A percentile compares a stretch with the other conserved stretches of the same genome.
Evolutionary conservation across 92 coral and sea anemone genomes (phyloP).

Genomic region (Actinostola sp.): DNA sequence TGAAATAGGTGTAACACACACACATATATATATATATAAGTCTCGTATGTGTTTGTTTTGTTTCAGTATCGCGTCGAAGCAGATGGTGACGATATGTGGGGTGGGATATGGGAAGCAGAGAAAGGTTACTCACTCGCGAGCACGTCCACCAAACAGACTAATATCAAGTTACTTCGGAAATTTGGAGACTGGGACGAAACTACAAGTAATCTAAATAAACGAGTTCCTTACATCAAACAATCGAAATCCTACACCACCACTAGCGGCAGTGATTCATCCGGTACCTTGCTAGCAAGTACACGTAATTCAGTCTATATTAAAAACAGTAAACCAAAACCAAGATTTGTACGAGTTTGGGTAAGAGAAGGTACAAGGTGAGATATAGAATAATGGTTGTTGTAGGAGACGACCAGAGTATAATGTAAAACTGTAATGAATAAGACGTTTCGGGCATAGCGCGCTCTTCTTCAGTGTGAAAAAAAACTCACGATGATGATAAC

Average conservation of each 20-base stretch:
- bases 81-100: slow-evolving; percentile 40
- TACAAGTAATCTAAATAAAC: slow-evolving; percentile 20
- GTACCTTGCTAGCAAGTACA: slow-evolving; percentile 14
- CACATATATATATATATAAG: too few species aligned
- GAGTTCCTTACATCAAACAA: slow-evolving; percentile 30
- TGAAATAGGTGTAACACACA: background rate
- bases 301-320: slow-evolving; percentile 7
- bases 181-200: slow-evolving; percentile 46
- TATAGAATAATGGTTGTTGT: background rate
- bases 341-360: slow-evolving; percentile 40
- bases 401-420: too few species aligned
- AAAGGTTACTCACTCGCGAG: slow-evolving; percentile 14
- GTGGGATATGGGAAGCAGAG: slow-evolving; percentile 51
- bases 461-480: too few species aligned
- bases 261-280: slow-evolving; percentile 10
- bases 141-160: slow-evolving; percentile 21
- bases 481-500: too few species aligned
- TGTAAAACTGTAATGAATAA: too few species aligned
- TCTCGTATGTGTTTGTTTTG: background rate
- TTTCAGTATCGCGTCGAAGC: slow-evolving; percentile 52
- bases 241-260: slow-evolving; percentile 6
- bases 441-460: too few species aligned
- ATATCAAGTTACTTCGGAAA: slow-evolving; percentile 25
- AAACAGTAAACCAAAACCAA: slow-evolving; percentile 17
- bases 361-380: slow-evolving; percentile 46